A percentile compares a stretch with the other conserved stretches of the same genome.
These are phyloP conservation scores for Cetonia aurata DNA, from an alignment of 2,888 invertebrate species.

Conservation along the genomic window DNA sequence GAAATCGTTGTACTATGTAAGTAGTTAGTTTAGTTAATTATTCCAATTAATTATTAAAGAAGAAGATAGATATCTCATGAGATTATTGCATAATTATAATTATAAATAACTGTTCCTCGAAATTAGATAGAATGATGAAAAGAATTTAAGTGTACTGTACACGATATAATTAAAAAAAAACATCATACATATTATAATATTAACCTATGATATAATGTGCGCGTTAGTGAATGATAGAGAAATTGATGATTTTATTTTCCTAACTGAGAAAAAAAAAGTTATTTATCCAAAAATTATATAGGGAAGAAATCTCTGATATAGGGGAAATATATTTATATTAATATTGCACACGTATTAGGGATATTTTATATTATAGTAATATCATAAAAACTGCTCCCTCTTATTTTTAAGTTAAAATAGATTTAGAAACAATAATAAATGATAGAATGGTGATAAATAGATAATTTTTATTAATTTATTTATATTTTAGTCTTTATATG, in stretches of 20 bases:
- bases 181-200: background rate
- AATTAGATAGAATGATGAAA: constrained; percentile 34
- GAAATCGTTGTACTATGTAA: constrained; percentile 21
- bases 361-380: background rate
- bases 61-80: constrained; percentile 14
- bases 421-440: too few species aligned
- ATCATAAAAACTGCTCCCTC: too few species aligned
- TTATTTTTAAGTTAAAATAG: too few species aligned
- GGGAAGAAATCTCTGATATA: background rate
- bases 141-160: constrained; percentile 40
- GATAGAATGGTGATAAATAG: too few species aligned
- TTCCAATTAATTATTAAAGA: constrained; percentile 23
- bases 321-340: constrained; percentile 1
- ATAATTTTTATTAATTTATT: too few species aligned
- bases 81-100: constrained; percentile 9
- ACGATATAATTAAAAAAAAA: background rate
- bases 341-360: background rate
- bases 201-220: constrained; percentile 1
- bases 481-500: too few species aligned
- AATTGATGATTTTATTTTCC: constrained; percentile 38
- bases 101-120: constrained; percentile 42
- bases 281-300: constrained; percentile 23
- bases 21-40: constrained; percentile 18
- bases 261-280: constrained; percentile 22
- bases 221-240: constrained; percentile 16